A percentile compares a stretch with the other conserved stretches of the same genome.
Conservation (phyloP, 2,888 invertebrate species). For the Horisme vitalbata region DNA sequence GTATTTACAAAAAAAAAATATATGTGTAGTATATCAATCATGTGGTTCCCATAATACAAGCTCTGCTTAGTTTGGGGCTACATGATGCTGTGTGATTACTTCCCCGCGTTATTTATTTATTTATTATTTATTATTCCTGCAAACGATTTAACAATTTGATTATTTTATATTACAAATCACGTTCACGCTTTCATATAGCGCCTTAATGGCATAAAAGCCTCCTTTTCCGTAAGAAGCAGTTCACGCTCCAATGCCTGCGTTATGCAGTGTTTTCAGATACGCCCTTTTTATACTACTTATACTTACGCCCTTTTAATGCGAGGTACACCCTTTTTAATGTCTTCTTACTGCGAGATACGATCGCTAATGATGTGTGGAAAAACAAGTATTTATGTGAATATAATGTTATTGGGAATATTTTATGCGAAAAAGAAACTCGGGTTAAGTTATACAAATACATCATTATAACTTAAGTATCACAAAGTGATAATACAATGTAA, state of each 20-base stretch:
- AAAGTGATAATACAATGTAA: too few species aligned
- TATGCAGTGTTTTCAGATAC: conserved; percentile 7
- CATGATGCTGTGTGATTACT: too few species aligned
- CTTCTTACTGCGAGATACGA: conserved; percentile 1
- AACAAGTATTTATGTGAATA: conserved; percentile 10
- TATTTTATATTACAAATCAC: not conserved
- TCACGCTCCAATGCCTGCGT: conserved; percentile 13
- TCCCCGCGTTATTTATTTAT: too few species aligned
- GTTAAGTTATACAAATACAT: too few species aligned
- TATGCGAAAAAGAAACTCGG: not conserved
- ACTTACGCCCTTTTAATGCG: conserved; percentile 6
- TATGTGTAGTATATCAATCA: too few species aligned
- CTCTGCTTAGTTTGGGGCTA: too few species aligned
- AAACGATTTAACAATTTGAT: not conserved
- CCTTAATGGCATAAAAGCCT: not conserved
- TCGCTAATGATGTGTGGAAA: conserved; percentile 15
- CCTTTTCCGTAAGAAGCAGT: conserved; percentile 6
- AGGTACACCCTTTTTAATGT: conserved; percentile 10
- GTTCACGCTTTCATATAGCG: not conserved
- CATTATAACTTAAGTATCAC: not conserved
- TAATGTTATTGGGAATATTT: conserved; percentile 2
- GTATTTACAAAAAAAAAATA: too few species aligned
- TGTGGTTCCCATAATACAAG: too few species aligned
- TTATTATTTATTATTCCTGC: too few species aligned
- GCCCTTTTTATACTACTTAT: too few species aligned